phyloP scores from a whole-genome alignment of 1,140 invertebrate species.

The Hycleus phaleratus region DNA sequence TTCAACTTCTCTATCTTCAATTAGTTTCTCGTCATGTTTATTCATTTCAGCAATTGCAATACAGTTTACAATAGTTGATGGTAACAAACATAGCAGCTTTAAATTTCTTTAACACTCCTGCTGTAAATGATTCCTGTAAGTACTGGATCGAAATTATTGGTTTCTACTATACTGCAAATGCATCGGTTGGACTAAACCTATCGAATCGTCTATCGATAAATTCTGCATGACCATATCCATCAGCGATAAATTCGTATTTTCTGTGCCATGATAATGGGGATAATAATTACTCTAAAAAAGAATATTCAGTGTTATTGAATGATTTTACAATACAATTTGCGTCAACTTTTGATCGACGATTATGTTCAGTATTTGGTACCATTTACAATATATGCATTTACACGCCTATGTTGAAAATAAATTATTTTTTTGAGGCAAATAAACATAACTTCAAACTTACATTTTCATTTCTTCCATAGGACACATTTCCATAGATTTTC shows the following conservation, averaged over 20 bases:
- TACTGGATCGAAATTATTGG: slow-evolving; percentile 48
- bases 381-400: too few relatives aligned
- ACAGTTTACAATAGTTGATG: slow-evolving; percentile 6
- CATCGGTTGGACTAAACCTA: slow-evolving; percentile 32
- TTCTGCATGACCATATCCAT: slow-evolving; percentile 69
- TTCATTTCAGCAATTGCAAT: not conserved
- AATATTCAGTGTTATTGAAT: too few relatives aligned
- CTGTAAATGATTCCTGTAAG: slow-evolving; percentile 49
- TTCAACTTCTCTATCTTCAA: slow-evolving; percentile 43
- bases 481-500: too few relatives aligned
- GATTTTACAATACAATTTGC: too few relatives aligned
- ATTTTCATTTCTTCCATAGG: too few relatives aligned
- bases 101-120: slow-evolving; percentile 52
- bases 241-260: slow-evolving; percentile 68
- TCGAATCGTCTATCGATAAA: slow-evolving; percentile 42
- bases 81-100: slow-evolving; percentile 49
- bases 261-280: slow-evolving; percentile 44
- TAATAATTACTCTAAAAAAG: too few relatives aligned
- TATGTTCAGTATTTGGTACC: too few relatives aligned
- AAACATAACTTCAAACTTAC: too few relatives aligned
- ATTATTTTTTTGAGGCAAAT: too few relatives aligned
- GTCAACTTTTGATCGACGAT: too few relatives aligned
- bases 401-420: too few relatives aligned
- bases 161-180: slow-evolving; percentile 30
- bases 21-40: slow-evolving; percentile 8